Evolutionary conservation across 2,113 vertebrate genomes (phyloP).

Genomic region (Mus spicilegus): DNA sequence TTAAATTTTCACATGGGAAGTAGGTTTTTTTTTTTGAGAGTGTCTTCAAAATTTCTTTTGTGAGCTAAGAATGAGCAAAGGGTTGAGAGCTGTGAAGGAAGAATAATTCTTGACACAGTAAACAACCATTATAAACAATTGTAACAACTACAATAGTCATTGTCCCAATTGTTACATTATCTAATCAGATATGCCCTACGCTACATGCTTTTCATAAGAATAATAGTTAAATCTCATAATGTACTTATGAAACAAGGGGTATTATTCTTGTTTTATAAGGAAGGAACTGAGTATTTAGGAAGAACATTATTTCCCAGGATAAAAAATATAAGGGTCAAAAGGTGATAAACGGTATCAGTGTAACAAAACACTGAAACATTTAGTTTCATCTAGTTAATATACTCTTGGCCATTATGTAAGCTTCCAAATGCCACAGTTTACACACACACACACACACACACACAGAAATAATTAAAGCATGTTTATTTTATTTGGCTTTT

Average conservation of each 20-base stretch:
- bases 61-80: neutral
- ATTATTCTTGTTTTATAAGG: neutral
- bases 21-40: neutral
- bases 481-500: neutral
- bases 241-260: neutral
- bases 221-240: constrained; percentile 7
- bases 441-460: neutral
- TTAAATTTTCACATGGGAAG: neutral
- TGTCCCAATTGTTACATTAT: constrained; percentile 7
- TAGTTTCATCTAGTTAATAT: neutral
- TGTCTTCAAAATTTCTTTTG: neutral
- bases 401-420: neutral
- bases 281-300: constrained; percentile 15
- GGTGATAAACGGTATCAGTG: neutral
- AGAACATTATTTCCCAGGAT: constrained; percentile 8
- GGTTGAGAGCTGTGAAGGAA: neutral
- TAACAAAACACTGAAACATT: neutral
- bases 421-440: neutral
- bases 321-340: constrained; percentile 27
- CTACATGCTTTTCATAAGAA: neutral
- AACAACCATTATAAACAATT: constrained; percentile 40
- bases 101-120: constrained; percentile 18
- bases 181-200: neutral
- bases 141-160: neutral
- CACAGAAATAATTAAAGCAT: neutral